These are phyloP conservation scores for Torymus texanus DNA, from an alignment of 2,888 invertebrate genomes.

Conservation along the genomic window DNA sequence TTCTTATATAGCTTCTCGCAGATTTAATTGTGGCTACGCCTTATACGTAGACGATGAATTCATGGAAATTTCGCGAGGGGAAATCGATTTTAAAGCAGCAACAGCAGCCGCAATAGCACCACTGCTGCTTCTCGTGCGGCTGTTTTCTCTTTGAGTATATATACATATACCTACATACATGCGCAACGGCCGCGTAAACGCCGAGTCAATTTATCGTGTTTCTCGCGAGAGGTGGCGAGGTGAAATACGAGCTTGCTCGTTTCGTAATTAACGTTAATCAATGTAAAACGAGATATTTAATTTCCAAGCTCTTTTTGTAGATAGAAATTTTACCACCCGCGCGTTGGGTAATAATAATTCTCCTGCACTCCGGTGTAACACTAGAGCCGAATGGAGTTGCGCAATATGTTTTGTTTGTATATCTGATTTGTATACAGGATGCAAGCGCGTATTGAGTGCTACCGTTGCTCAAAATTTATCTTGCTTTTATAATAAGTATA, in stretches of 20 bases:
- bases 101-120: background rate
- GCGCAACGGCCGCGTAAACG: background rate
- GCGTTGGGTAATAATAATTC: background rate
- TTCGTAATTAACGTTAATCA: conserved; percentile 27
- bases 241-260: conserved; percentile 14
- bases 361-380: too few species aligned
- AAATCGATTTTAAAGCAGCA: conserved; percentile 14
- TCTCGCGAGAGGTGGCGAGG: conserved; percentile 7
- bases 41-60: conserved; percentile 3
- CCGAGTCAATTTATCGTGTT: conserved; percentile 11
- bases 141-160: too few species aligned
- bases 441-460: too few species aligned
- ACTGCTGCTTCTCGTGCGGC: background rate
- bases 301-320: background rate
- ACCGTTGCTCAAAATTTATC: too few species aligned
- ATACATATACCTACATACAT: background rate
- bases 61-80: conserved; percentile 25
- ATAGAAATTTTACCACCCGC: background rate
- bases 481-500: too few species aligned
- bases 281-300: conserved; percentile 24
- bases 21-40: background rate
- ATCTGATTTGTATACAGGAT: too few species aligned
- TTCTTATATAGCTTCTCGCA: background rate
- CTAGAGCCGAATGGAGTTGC: too few species aligned
- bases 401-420: too few species aligned